phyloP scores from a whole-genome alignment of 2,797 vertebrate genomes.

The Cyprinella venusta region DNA sequence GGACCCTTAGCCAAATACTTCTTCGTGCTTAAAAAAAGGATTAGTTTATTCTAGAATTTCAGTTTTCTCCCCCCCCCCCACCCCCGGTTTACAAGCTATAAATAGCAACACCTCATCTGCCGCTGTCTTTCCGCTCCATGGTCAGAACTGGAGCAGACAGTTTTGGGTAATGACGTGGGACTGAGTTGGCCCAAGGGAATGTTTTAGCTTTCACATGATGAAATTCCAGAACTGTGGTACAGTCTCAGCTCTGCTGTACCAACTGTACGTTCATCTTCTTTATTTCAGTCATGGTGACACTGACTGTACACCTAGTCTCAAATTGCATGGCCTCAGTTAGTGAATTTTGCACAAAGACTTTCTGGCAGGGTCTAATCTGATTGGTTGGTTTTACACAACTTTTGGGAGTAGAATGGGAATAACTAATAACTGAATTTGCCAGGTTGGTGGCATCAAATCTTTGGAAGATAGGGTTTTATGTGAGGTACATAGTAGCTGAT shows the following conservation, averaged over 20 bases:
- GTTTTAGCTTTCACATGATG: slow-evolving; percentile 25
- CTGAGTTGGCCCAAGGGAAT: slow-evolving; percentile 26
- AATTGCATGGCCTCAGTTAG: neutral
- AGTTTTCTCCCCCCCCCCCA: neutral
- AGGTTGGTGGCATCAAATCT: neutral
- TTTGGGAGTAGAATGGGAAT: neutral
- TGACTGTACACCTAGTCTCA: neutral
- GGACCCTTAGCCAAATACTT: neutral
- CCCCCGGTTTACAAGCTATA: slow-evolving; percentile 39
- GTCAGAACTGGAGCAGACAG: slow-evolving; percentile 53
- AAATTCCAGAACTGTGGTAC: slow-evolving; percentile 4
- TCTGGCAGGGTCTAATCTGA: neutral
- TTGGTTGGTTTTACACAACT: neutral
- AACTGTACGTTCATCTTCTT: neutral
- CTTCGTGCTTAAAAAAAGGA: neutral
- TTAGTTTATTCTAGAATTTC: neutral
- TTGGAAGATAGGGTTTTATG: neutral
- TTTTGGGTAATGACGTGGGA: slow-evolving; percentile 44
- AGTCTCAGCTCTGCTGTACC: slow-evolving; percentile 32
- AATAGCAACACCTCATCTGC: slow-evolving; percentile 59
- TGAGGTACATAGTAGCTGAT: neutral
- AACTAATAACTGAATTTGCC: neutral
- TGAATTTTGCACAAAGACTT: neutral
- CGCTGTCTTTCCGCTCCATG: slow-evolving; percentile 34
- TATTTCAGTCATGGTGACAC: slow-evolving; percentile 22